These are phyloP conservation scores for Brachionus manjavacas DNA, from an alignment of 1,140 invertebrate species.

Conservation along the genomic window DNA sequence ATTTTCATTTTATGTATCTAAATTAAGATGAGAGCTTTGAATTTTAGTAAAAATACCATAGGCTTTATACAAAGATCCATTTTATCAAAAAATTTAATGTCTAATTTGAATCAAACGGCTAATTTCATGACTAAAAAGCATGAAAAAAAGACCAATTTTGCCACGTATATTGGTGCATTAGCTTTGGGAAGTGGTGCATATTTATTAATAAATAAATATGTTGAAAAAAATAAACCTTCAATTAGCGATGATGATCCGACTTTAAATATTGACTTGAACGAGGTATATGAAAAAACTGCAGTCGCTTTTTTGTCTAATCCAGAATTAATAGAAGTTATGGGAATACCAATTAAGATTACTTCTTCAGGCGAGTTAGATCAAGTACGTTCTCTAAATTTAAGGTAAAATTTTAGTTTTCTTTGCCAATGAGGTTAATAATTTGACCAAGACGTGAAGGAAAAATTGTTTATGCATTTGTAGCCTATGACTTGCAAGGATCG, in stretches of 20 bases:
- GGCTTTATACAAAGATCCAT: background rate
- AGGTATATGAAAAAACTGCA: constrained; percentile 36
- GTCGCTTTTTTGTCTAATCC: constrained; percentile 11
- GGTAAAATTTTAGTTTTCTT: background rate
- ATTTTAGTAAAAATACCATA: background rate
- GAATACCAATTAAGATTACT: constrained; percentile 31
- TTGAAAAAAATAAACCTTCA: background rate
- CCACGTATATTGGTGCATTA: background rate
- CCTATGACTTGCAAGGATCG: constrained; percentile 18
- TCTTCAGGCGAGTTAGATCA: background rate
- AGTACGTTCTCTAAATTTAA: background rate
- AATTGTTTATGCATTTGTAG: constrained; percentile 24
- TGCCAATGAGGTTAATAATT: background rate
- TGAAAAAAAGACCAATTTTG: background rate
- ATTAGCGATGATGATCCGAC: background rate
- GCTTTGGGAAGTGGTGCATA: background rate
- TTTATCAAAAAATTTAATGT: background rate
- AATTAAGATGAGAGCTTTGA: background rate
- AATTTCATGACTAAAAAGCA: background rate
- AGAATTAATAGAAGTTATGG: background rate
- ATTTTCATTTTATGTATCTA: no score
- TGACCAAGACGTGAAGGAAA: constrained; percentile 2
- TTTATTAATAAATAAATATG: background rate
- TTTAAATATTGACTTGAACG: constrained; percentile 31
- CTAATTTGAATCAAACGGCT: background rate